Evolutionary conservation across 1,140 invertebrate species (phyloP), one percentile per base, ranked within the genome.

Genomic region (Hylaeus anthracinus): DNA sequence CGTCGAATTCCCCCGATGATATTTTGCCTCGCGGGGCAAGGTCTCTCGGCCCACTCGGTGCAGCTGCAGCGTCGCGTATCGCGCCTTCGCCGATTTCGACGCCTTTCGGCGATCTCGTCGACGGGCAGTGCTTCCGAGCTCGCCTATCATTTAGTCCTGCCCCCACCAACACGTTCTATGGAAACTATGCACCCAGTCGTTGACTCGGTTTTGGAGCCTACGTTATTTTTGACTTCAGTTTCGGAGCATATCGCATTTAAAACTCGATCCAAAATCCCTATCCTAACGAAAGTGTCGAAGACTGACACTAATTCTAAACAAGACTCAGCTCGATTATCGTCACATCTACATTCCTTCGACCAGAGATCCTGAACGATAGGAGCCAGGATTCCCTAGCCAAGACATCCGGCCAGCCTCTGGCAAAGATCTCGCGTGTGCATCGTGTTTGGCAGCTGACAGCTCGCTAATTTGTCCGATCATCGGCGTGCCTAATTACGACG

Each of bases 1-100:
- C 81, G 81, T 86, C 81, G 86, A 88, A 88, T 89, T 88, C 83
- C 45, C 26, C 82, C 83, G 87, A 85, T 86, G 88, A 90, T 90
- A 90, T 88, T 89, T 81, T 86, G 86, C 86, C 88, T 87, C 78
- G 88, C 86, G 83, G 85, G 77, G 77, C 41, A 15, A 60, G 48
- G 10, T n/a, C 51, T 79, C 72, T 74, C 76, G 72, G 51, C 1
- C 3, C 65, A 26, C n/a, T 48, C 45, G n/a, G 64, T 72, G 58
- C 12, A 41, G 69, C 70, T 75, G 81, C 82, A 67, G 70, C 73
- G 74, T 66, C 72, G 76, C 70, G 58, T 60, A 72, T 86, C 69
- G 74, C 71, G 48, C 74, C 73, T 71, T 70, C 81, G 53, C 67
- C 85, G 76, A 87, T 84, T 87, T 87, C 85, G 84, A 86, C 85